These are phyloP conservation scores for Arizona elegans DNA, from an alignment of 2,113 vertebrate species.

Conservation along the genomic window DNA sequence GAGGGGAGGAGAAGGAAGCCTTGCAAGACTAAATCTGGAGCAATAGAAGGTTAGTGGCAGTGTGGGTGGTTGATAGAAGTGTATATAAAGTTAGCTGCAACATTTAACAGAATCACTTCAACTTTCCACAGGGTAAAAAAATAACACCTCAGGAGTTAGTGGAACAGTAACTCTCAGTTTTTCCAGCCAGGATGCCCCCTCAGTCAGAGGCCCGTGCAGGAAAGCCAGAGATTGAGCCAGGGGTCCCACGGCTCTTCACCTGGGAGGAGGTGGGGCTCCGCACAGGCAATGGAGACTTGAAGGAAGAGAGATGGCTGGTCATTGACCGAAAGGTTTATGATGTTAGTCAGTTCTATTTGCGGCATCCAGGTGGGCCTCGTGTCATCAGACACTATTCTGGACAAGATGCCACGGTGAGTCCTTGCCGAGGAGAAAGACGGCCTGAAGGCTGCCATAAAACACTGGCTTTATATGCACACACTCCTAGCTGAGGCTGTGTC, in stretches of 20 bases:
- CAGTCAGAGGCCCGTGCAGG: conserved; percentile 25
- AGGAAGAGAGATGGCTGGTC: conserved; percentile 70
- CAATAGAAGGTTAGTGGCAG: too few species aligned
- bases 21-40: too few species aligned
- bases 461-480: not conserved
- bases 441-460: not conserved
- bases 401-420: conserved; percentile 45
- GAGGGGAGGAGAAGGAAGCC: too few species aligned
- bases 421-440: not conserved
- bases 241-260: conserved; percentile 30
- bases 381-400: conserved; percentile 72
- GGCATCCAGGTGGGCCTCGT: conserved; percentile 70
- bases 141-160: fast-evolving
- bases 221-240: fast-evolving
- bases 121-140: too few species aligned
- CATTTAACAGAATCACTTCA: too few species aligned
- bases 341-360: conserved; percentile 59
- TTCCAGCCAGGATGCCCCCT: conserved; percentile 31
- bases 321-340: conserved; percentile 76
- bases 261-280: conserved; percentile 53
- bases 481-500: not conserved
- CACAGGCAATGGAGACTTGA: not conserved
- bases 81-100: too few species aligned
- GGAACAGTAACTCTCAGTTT: not conserved
- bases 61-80: too few species aligned